Percentiles rank a stretch among this genome's conserved stretches.
These are phyloP conservation scores for Drosophila testacea DNA, from an alignment of 2,888 invertebrate genomes.

Conservation along the genomic window DNA sequence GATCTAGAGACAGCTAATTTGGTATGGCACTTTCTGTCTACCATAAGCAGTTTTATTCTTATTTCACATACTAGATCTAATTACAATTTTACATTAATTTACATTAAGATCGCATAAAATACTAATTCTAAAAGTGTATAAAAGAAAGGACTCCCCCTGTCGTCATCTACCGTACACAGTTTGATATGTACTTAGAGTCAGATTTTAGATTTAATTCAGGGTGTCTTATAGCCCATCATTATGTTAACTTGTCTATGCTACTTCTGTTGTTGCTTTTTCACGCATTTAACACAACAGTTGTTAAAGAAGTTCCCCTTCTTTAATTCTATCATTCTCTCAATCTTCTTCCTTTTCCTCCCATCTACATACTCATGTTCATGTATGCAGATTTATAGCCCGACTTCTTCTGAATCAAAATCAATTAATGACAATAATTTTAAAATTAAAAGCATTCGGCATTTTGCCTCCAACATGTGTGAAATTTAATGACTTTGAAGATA, in stretches of 20 bases:
- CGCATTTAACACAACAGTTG: conserved; percentile 34
- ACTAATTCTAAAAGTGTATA: no score
- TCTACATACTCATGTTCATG: conserved; percentile 8
- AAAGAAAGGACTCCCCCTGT: no score
- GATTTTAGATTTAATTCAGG: neutral
- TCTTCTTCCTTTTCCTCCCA: conserved; percentile 12
- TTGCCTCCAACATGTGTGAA: conserved; percentile 79
- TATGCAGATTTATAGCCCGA: conserved; percentile 63
- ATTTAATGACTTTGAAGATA: conserved; percentile 83
- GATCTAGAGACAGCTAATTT: no score
- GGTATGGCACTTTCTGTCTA: no score
- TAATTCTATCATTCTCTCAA: no score
- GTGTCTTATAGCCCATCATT: neutral
- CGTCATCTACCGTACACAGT: no score
- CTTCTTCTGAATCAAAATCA: conserved; percentile 77
- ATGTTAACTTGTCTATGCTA: neutral
- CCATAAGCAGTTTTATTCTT: no score
- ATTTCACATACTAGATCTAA: no score
- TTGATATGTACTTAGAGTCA: neutral
- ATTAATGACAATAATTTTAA: conserved; percentile 83
- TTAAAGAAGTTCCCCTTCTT: conserved; percentile 15
- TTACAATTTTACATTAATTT: no score
- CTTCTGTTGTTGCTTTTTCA: conserved; percentile 19
- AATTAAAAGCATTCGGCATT: conserved; percentile 77
- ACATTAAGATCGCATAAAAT: no score